These are phyloP conservation scores for Strigamia maritima DNA, from an alignment of 2,888 invertebrate genomes.

Conservation along the genomic window DNA sequence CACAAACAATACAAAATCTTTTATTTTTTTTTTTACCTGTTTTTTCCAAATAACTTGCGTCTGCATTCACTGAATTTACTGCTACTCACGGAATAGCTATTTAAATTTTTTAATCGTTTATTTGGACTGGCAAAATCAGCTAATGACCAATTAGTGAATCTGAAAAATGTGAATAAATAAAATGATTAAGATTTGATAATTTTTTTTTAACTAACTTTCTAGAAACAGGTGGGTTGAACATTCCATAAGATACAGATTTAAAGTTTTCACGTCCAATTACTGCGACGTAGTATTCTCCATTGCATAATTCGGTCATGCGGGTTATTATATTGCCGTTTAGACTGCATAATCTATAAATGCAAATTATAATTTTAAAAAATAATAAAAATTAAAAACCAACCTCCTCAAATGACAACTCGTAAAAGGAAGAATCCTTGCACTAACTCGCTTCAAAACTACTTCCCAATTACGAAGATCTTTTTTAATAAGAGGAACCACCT, in stretches of 20 bases:
- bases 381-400: background rate
- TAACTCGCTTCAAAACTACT: background rate
- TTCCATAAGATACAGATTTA: background rate
- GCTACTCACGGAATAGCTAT: background rate
- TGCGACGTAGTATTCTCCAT: background rate
- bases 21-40: background rate
- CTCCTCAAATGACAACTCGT: background rate
- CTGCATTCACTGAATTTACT: background rate
- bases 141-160: background rate
- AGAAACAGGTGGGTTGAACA: background rate
- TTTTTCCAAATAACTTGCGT: background rate
- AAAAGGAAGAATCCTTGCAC: background rate
- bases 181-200: too few relatives aligned
- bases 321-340: background rate
- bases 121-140: background rate
- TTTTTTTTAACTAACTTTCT: background rate
- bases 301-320: background rate
- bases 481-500: conserved; percentile 28
- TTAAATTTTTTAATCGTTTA: background rate
- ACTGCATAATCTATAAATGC: background rate
- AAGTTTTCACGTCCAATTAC: background rate
- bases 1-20: too few relatives aligned
- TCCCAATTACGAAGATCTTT: conserved; percentile 35
- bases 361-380: background rate
- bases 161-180: background rate